Evolutionary conservation across 2,113 vertebrate species (phyloP), one percentile per base, ranked within the genome.

Genomic region (Onychostruthus taczanowskii): DNA sequence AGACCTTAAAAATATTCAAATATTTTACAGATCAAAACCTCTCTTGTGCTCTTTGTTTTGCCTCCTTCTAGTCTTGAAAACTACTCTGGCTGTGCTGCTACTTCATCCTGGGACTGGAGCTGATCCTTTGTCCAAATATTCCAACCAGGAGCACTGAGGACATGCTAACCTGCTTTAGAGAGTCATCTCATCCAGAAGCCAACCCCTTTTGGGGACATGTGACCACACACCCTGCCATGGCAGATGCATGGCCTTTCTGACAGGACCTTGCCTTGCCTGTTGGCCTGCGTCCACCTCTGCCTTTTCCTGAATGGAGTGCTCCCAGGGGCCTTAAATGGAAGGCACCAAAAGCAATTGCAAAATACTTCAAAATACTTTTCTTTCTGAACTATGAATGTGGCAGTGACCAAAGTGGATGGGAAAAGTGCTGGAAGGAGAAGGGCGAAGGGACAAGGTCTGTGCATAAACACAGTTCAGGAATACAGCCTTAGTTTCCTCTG

Each of bases 1-100:
- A 96, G 95, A 95, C 63, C 89, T 97, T 96, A 81, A 24, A 63
- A 94, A 96, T 92, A 89, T 79, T 91, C 67, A 66, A 63, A 72
- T 79, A 20, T 41, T 69, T 85, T 75, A 61, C 78, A 80, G 82
- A 86, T 85, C 61, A 46, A 90, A 87, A 70, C 64, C 56, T 43
- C 59, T 58, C 28, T 67, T 61, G 2, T 8, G 4, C 23, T 86
- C 12, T 63, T 83, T 61, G 72, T 46, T 50, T 68, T 66, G 6
- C 15, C 13, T 81, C 21, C 31, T 90, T 86, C 88, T 37, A 26
- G 30, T 90, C 73, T 37, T 84, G 52, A 90, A 75, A 82, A 64
- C 23, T n/a, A 7, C 47, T 52, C 27, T 92, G 61, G 9, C 16
- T 85, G 2, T 12, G 22, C 47, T 80, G 14, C 62, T 78, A 43